Evolutionary conservation across 2,888 invertebrate genomes (phyloP).

Genomic region (Fragum fragum): DNA sequence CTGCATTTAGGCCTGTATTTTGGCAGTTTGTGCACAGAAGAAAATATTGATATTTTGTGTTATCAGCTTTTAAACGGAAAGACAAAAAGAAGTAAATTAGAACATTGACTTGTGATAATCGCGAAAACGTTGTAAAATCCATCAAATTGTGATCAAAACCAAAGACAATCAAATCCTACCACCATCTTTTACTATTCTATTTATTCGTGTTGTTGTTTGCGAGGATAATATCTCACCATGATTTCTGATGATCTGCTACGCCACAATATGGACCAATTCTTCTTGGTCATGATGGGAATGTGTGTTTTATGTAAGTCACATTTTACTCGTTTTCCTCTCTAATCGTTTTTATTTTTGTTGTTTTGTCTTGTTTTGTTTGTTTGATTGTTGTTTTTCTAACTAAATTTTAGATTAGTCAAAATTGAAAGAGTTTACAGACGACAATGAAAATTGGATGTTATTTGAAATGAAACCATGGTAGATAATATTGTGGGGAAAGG

Average conservation of each 20-base stretch:
- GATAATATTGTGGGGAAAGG: no score
- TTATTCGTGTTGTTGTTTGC: background rate
- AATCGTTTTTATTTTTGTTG: no score
- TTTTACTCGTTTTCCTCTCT: background rate
- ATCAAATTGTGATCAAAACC: background rate
- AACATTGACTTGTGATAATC: no score
- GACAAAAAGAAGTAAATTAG: no score
- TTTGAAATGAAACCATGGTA: no score
- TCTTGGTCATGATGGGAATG: slow-evolving; percentile 74
- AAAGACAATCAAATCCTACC: background rate
- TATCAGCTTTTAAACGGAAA: background rate
- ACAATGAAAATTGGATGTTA: no score
- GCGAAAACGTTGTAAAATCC: background rate
- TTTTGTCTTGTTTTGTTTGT: no score
- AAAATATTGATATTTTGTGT: background rate
- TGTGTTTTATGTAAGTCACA: slow-evolving; percentile 59
- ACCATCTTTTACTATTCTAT: no score
- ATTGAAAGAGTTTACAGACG: no score
- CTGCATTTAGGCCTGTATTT: background rate
- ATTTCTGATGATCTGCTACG: background rate
- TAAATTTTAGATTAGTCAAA: no score
- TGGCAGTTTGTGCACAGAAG: background rate
- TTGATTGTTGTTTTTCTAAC: no score
- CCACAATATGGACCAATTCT: slow-evolving; percentile 70
- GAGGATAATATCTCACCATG: background rate